These are phyloP conservation scores for Heterotis niloticus DNA, from an alignment of 2,113 vertebrate species.

Conservation along the genomic window DNA sequence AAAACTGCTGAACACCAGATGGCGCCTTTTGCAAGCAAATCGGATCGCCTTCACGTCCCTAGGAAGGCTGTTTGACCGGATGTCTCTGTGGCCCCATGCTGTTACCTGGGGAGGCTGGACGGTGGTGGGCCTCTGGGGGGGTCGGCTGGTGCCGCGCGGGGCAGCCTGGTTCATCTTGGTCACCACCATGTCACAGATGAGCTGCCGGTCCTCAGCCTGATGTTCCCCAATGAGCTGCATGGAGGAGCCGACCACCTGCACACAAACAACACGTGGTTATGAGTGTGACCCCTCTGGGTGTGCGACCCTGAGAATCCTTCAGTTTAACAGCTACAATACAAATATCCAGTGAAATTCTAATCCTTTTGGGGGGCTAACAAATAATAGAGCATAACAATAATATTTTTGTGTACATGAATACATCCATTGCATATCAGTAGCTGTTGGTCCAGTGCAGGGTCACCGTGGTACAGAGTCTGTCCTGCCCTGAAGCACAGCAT, in stretches of 20 bases:
- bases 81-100: neutral
- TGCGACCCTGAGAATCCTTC: neutral
- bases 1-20: constrained; percentile 28
- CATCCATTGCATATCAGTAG: too few species aligned
- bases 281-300: neutral
- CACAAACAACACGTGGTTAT: neutral
- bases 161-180: constrained; percentile 84
- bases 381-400: neutral
- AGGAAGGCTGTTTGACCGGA: neutral
- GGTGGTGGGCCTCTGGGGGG: constrained; percentile 80
- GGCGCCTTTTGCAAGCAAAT: constrained; percentile 19
- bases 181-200: constrained; percentile 86
- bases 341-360: too few species aligned
- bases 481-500: too few species aligned
- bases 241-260: constrained; percentile 89
- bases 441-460: too few species aligned
- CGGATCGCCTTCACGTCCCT: neutral
- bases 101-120: constrained; percentile 88
- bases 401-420: too few species aligned
- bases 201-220: constrained; percentile 87
- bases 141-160: constrained; percentile 73
- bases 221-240: constrained; percentile 96
- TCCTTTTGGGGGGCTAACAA: neutral
- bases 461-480: too few species aligned
- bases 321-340: too few species aligned